Conservation (phyloP, 2,797 vertebrate genomes). For the Lagothrix lagotricha region DNA sequence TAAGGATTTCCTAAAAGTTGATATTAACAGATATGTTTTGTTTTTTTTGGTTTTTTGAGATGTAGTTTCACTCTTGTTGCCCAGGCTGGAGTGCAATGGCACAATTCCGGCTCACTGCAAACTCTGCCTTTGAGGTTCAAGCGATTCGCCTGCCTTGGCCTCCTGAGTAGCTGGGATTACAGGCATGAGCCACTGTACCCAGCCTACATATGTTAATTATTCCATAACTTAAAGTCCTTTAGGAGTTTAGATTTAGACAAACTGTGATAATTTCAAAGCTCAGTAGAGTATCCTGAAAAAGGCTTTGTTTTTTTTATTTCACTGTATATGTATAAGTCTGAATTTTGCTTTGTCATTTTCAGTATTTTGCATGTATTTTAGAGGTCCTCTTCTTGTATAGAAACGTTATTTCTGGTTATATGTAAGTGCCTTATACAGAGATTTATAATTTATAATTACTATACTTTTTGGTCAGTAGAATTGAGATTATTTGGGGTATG, state of each 20-base stretch:
- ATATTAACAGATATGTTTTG: background rate
- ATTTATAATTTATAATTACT: constrained; percentile 30
- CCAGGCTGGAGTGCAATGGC: too few species aligned
- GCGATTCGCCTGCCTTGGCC: too few species aligned
- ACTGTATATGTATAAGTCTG: background rate
- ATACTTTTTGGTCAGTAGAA: constrained; percentile 3
- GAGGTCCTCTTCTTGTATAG: background rate
- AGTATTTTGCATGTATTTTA: background rate
- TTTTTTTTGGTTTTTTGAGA: too few species aligned
- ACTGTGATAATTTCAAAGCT: background rate
- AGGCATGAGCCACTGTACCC: too few species aligned
- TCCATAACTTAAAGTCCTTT: background rate
- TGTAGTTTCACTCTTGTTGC: too few species aligned
- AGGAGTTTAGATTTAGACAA: background rate
- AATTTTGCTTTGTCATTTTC: constrained; percentile 38
- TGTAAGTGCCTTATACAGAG: background rate
- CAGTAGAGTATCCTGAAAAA: background rate
- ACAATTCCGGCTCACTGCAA: too few species aligned
- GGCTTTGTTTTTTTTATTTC: background rate
- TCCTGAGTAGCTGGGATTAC: too few species aligned
- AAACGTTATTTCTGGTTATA: background rate
- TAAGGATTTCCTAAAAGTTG: constrained; percentile 24
- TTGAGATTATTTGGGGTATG: background rate
- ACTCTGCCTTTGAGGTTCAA: too few species aligned
- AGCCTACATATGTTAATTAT: background rate